phyloP scores from a whole-genome alignment of 2,888 invertebrate species.

The Chelonus formosanus region DNA sequence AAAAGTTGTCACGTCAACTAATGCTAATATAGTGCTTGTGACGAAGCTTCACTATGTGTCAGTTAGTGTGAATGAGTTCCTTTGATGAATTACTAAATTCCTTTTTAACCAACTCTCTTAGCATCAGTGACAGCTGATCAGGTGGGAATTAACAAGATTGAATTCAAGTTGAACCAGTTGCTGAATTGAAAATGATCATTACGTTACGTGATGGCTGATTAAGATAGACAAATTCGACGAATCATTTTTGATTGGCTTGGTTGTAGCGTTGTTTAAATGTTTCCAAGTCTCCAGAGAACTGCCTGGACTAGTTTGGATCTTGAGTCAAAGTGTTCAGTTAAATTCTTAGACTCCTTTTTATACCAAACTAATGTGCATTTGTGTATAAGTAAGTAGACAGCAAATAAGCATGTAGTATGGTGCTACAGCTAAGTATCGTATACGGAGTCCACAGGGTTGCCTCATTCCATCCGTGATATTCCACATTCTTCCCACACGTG shows the following conservation, averaged over 20 bases:
- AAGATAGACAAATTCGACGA: too few species aligned
- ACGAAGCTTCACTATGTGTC: conserved; percentile 16
- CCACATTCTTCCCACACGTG: conserved; percentile 64
- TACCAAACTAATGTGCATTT: neutral
- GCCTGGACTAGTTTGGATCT: too few species aligned
- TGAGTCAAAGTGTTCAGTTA: too few species aligned
- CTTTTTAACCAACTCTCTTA: neutral
- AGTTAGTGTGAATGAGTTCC: conserved; percentile 17
- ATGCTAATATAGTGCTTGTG: conserved; percentile 33
- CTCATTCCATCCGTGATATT: conserved; percentile 61
- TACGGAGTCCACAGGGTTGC: conserved; percentile 49
- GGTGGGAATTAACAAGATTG: neutral
- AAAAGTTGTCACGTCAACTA: conserved; percentile 16
- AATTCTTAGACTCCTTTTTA: too few species aligned
- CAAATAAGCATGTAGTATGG: too few species aligned
- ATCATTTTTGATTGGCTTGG: too few species aligned
- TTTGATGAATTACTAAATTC: conserved; percentile 23
- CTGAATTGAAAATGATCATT: too few species aligned
- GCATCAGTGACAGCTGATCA: conserved; percentile 1
- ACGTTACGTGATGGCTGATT: too few species aligned
- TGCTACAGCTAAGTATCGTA: conserved; percentile 9
- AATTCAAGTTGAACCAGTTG: too few species aligned
- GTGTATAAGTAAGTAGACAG: conserved; percentile 6
- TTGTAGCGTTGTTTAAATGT: too few species aligned
- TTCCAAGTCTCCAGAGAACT: too few species aligned